These are phyloP conservation scores for Ailurus styani DNA, from an alignment of 2,113 vertebrate species.

Conservation along the genomic window DNA sequence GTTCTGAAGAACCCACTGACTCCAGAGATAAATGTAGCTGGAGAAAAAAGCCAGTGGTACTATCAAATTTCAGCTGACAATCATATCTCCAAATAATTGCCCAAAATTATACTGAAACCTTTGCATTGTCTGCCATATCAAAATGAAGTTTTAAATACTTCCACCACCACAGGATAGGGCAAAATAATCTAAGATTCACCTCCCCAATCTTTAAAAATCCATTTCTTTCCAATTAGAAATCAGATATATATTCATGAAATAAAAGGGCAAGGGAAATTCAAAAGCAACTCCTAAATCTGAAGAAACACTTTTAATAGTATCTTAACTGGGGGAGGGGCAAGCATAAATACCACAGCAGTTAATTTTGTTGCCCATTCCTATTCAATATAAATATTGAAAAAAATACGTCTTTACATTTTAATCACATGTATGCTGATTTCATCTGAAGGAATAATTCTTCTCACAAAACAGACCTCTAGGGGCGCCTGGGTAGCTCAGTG, in stretches of 20 bases:
- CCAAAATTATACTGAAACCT: not conserved
- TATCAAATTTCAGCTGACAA: not conserved
- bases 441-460: conserved; percentile 12
- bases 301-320: not conserved
- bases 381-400: conserved; percentile 11
- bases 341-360: not conserved
- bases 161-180: not conserved
- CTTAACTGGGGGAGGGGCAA: not conserved
- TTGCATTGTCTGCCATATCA: not conserved
- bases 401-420: not conserved
- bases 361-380: not conserved
- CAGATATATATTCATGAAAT: not conserved
- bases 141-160: conserved; percentile 11
- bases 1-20: not conserved
- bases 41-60: not conserved
- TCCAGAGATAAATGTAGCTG: not conserved
- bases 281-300: not conserved
- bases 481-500: too few relatives aligned
- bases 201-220: not conserved
- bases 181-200: not conserved
- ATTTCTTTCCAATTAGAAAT: conserved; percentile 8
- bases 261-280: not conserved
- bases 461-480: not conserved
- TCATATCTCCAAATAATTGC: not conserved
- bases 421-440: not conserved